phyloP scores from a whole-genome alignment of 1,140 invertebrate species.

The Periplaneta americana region DNA sequence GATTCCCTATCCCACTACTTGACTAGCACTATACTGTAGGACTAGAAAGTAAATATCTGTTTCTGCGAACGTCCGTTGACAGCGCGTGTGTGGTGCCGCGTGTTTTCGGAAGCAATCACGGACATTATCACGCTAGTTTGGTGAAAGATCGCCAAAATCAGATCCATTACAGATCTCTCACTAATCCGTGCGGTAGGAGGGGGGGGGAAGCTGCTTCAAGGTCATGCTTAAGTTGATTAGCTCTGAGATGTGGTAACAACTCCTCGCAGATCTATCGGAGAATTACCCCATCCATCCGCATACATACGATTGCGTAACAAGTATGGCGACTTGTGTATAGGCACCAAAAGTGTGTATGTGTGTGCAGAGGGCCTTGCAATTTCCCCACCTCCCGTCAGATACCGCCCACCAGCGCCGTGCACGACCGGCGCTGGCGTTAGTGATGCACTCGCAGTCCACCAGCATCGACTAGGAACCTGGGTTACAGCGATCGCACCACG shows the following conservation, averaged over 20 bases:
- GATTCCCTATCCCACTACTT: no score
- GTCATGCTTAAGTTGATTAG: not conserved
- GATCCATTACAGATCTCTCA: not conserved
- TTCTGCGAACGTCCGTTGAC: no score
- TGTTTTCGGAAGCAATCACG: no score
- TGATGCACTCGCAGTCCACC: no score
- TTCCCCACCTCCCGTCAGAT: not conserved
- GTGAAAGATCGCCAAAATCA: not conserved
- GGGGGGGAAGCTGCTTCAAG: not conserved
- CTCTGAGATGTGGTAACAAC: not conserved
- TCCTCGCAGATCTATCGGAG: no score
- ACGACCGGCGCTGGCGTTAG: not conserved
- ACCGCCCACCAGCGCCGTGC: not conserved
- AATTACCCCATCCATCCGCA: not conserved
- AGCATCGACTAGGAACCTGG: not conserved
- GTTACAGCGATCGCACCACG: not conserved
- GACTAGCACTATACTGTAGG: no score
- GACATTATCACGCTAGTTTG: not conserved
- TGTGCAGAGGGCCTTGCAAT: not conserved
- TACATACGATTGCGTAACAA: not conserved
- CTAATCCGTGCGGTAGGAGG: not conserved
- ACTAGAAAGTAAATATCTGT: no score
- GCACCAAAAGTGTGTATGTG: no score
- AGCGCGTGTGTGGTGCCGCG: no score
- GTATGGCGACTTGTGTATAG: no score